Conservation (phyloP, 2,113 vertebrate species). For the Malurus melanocephalus region DNA sequence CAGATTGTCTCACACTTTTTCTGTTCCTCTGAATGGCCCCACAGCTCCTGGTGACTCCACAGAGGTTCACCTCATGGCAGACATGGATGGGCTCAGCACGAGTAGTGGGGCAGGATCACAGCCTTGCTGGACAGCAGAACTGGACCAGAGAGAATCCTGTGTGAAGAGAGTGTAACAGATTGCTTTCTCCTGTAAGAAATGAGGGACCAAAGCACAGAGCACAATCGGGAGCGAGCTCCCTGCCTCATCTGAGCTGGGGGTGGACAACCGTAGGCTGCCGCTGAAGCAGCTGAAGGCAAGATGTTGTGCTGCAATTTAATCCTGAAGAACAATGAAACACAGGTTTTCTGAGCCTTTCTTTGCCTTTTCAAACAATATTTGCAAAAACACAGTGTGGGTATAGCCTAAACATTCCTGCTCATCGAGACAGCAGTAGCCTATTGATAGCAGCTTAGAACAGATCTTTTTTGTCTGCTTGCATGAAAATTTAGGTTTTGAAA, state of each 20-base stretch:
- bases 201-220: neutral
- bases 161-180: neutral
- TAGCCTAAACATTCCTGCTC: neutral
- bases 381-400: neutral
- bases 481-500: neutral
- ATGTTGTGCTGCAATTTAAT: neutral
- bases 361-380: neutral
- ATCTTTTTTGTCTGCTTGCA: neutral
- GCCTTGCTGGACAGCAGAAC: neutral
- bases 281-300: neutral
- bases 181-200: neutral
- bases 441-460: neutral
- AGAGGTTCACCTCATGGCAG: rapidly evolving
- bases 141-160: neutral
- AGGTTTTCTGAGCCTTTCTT: neutral
- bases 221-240: neutral
- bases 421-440: neutral
- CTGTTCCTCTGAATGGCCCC: rapidly evolving
- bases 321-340: neutral
- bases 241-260: neutral
- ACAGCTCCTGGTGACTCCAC: neutral
- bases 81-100: rapidly evolving
- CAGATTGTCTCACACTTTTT: neutral
- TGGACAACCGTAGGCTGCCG: neutral
- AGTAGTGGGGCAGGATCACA: rapidly evolving